phyloP scores from a whole-genome alignment of 2,113 vertebrate species.

The Neopipo cinnamomea region DNA sequence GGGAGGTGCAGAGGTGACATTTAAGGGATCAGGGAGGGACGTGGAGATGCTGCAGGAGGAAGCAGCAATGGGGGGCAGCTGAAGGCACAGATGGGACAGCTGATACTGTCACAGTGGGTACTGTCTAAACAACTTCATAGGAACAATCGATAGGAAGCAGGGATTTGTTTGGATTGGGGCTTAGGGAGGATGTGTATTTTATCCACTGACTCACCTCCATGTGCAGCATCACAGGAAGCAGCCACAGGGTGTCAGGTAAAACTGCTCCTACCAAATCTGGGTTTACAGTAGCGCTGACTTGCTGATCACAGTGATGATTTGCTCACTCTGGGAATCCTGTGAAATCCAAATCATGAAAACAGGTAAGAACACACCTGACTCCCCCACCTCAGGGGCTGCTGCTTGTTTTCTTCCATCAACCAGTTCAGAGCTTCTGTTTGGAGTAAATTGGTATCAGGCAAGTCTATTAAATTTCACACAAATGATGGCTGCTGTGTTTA shows the following conservation, averaged over 20 bases:
- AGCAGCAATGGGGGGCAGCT: neutral
- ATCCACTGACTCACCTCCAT: neutral
- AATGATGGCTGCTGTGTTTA: neutral
- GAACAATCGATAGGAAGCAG: neutral
- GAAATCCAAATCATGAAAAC: neutral
- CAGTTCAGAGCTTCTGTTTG: neutral
- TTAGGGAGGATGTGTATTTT: neutral
- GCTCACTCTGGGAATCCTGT: neutral
- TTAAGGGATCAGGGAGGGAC: neutral
- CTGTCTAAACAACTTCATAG: neutral
- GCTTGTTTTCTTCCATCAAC: neutral
- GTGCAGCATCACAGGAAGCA: neutral
- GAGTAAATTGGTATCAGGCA: rapidly evolving
- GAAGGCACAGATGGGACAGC: neutral
- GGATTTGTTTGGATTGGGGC: neutral
- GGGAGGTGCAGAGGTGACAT: neutral
- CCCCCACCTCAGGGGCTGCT: neutral
- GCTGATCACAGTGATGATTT: neutral
- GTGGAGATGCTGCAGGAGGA: neutral
- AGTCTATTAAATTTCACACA: neutral
- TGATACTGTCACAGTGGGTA: neutral
- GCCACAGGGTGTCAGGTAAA: neutral
- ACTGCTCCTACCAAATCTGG: neutral
- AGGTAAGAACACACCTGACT: neutral
- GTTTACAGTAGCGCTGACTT: neutral